A percentile compares a stretch with the other conserved stretches of the same genome.
Evolutionary conservation across 1,140 invertebrate species (phyloP).

Genomic region (Diorhabda elongata): DNA sequence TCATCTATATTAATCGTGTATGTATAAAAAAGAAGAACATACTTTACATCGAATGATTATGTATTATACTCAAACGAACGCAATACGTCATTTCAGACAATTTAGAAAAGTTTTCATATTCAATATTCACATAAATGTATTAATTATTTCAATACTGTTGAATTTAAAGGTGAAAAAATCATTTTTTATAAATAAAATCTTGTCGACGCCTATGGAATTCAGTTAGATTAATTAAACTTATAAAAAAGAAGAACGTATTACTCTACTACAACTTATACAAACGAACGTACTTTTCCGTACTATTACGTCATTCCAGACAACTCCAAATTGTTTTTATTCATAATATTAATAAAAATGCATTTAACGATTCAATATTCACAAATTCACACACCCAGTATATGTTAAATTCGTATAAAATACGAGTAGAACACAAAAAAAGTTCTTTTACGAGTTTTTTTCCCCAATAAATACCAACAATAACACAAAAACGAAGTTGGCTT

Average conservation of each 20-base stretch:
- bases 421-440: background rate
- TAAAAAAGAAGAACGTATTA: background rate
- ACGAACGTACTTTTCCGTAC: background rate
- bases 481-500: constrained; percentile 16
- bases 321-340: background rate
- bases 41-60: background rate
- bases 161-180: background rate
- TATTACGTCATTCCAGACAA: background rate
- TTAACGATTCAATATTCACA: background rate
- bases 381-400: background rate
- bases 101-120: background rate
- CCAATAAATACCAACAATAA: background rate
- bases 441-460: constrained; percentile 3
- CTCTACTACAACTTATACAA: background rate
- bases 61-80: too few relatives aligned
- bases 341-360: background rate
- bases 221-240: background rate
- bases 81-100: background rate
- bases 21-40: background rate
- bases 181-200: background rate
- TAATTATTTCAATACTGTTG: background rate
- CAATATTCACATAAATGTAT: background rate
- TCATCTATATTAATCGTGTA: background rate
- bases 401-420: background rate
- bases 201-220: background rate